Conservation (phyloP, 2,888 invertebrate genomes). For the Onchidella celtica region DNA sequence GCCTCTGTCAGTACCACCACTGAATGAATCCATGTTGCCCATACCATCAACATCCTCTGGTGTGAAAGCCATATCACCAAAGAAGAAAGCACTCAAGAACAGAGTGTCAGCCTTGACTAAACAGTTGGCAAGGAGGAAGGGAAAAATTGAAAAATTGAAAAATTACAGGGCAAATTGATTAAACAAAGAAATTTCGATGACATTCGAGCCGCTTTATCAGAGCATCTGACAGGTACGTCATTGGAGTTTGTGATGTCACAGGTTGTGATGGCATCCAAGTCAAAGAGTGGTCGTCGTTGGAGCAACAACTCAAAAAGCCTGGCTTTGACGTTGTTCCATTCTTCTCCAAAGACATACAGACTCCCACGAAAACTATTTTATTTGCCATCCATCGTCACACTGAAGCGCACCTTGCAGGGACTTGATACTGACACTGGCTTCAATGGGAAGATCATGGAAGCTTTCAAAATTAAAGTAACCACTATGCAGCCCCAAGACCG, state of each 20-base stretch:
- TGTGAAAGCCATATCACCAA: neutral
- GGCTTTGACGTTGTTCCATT: neutral
- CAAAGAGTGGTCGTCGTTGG: neutral
- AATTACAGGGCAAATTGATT: neutral
- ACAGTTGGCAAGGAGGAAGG: neutral
- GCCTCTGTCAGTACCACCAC: too few species aligned
- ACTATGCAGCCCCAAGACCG: neutral
- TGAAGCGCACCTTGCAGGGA: neutral
- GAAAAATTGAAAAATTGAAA: slow-evolving; percentile 16
- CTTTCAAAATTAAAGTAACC: neutral
- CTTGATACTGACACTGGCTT: slow-evolving; percentile 16
- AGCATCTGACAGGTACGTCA: neutral
- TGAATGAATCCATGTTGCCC: too few species aligned
- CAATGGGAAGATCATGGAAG: neutral
- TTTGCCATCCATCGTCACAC: neutral
- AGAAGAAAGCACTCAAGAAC: slow-evolving; percentile 7
- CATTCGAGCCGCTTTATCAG: neutral
- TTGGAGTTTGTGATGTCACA: neutral
- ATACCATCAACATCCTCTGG: too few species aligned
- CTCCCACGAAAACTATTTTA: neutral
- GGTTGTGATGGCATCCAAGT: neutral
- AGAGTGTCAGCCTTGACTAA: neutral
- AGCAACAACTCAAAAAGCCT: neutral
- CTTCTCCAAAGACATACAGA: slow-evolving; percentile 4
- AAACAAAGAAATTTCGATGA: neutral